Percentiles rank a stretch among this genome's conserved stretches.
Conservation (phyloP, 1,140 invertebrate species). For the Bathynomus jamesi region DNA sequence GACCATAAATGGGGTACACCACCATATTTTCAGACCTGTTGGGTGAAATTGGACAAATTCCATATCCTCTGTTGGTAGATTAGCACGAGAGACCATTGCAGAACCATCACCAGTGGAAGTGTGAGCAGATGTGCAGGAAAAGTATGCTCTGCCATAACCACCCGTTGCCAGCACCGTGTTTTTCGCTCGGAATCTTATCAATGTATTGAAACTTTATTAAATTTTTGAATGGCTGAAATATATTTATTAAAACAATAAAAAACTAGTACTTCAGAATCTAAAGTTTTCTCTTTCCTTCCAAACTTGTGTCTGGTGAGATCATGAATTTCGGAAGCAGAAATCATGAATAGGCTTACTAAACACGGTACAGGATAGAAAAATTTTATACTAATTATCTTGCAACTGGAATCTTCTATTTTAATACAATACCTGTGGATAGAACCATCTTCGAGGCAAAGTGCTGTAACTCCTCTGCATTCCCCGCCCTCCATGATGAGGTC, state of each 20-base stretch:
- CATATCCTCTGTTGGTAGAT: slow-evolving; percentile 82
- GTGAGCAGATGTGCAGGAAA: slow-evolving; percentile 97
- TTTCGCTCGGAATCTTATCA: slow-evolving; percentile 65
- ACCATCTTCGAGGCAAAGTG: slow-evolving; percentile 92
- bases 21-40: slow-evolving; percentile 72
- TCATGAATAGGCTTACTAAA: too few species aligned
- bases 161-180: slow-evolving; percentile 75
- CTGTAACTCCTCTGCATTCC: slow-evolving; percentile 88
- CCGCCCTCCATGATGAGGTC: slow-evolving; percentile 49
- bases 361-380: too few species aligned
- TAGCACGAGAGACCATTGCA: slow-evolving; percentile 87
- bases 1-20: too few species aligned
- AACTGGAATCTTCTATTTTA: too few species aligned
- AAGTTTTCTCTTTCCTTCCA: too few species aligned
- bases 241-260: too few species aligned
- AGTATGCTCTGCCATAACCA: slow-evolving; percentile 83
- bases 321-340: too few species aligned
- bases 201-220: too few species aligned
- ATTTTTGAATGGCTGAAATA: too few species aligned
- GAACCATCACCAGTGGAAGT: slow-evolving; percentile 97
- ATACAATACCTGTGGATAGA: slow-evolving; percentile 68
- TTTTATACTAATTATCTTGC: too few species aligned
- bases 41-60: slow-evolving; percentile 99
- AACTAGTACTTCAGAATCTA: too few species aligned
- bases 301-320: too few species aligned